Evolutionary conservation across 2,113 vertebrate genomes (phyloP), one percentile per base, ranked within the genome.

Genomic region (Dipodomys spectabilis): DNA sequence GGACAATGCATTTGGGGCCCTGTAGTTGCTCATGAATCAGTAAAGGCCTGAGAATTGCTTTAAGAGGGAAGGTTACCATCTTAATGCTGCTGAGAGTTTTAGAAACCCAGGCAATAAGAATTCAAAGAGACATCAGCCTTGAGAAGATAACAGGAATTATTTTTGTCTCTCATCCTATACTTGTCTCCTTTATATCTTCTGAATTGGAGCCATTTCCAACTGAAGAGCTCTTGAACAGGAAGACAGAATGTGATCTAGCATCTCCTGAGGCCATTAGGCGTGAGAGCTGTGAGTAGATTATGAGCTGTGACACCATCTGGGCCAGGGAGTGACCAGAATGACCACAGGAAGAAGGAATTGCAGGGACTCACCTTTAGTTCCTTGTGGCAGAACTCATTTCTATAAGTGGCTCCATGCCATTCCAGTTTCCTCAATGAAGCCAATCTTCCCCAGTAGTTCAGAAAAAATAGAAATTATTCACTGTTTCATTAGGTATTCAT

Each of bases 101-200:
- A 25, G 93, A 87, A 39, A 78, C 25, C 65, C 25, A 45, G 35
- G 84, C 35, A 69, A 11, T n/a, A 30, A 89, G 32, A 91, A 75
- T 22, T 88, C 53, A 78, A 82, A 57, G 79, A 88, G 80, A 75
- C 53, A 75, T 44, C 68, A 82, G 15, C 7, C 74, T 12, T 82
- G 75, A 62, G n/a, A 74, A 78, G 53, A 67, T 5, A 78, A 16
- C 60, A 68, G 7, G 15, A 49, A 32, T 83, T 87, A 82, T 73
- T 94, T 96, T 86, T 88, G 30, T 64, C 7, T 62, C 32, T 27
- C 5, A 86, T 91, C 67, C 25, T 81, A 44, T 73, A 30, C 15
- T 74, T 7, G 7, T 80, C 35, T 92, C 83, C n/a, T 71, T 94
- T 78, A 2, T 64, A 8, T 65, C 8, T 77, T 85, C 74, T 27